phyloP scores from a whole-genome alignment of 2,797 vertebrate species.

The Pristis pectinata region DNA sequence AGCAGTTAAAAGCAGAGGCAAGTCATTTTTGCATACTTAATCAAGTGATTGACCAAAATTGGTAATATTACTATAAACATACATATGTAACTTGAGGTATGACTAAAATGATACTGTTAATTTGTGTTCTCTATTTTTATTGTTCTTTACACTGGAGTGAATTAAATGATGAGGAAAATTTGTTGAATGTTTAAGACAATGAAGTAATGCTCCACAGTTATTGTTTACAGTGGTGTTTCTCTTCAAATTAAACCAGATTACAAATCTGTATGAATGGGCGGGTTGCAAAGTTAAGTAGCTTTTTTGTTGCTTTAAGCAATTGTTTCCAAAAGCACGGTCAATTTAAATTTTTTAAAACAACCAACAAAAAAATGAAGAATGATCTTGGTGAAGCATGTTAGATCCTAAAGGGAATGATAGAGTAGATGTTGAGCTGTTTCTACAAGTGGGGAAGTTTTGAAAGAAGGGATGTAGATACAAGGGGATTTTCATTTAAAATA shows the following conservation, averaged over 20 bases:
- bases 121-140: background rate
- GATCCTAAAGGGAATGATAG: too few species aligned
- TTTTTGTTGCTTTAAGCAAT: too few species aligned
- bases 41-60: background rate
- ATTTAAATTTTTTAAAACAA: too few species aligned
- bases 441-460: too few species aligned
- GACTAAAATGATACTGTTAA: background rate
- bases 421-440: too few species aligned
- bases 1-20: slow-evolving; percentile 96
- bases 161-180: background rate
- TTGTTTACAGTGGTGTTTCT: background rate
- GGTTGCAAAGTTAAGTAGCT: background rate
- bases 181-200: background rate
- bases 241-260: background rate
- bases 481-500: too few species aligned
- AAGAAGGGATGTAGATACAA: too few species aligned
- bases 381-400: too few species aligned
- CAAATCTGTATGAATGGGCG: background rate
- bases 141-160: background rate
- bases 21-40: background rate
- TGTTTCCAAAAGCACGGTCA: too few species aligned
- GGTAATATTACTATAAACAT: background rate
- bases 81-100: background rate
- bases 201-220: background rate
- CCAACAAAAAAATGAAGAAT: too few species aligned